A percentile compares a stretch with the other conserved stretches of the same genome.
Evolutionary conservation across 2,113 vertebrate genomes (phyloP).

Genomic region (Heterotis niloticus): DNA sequence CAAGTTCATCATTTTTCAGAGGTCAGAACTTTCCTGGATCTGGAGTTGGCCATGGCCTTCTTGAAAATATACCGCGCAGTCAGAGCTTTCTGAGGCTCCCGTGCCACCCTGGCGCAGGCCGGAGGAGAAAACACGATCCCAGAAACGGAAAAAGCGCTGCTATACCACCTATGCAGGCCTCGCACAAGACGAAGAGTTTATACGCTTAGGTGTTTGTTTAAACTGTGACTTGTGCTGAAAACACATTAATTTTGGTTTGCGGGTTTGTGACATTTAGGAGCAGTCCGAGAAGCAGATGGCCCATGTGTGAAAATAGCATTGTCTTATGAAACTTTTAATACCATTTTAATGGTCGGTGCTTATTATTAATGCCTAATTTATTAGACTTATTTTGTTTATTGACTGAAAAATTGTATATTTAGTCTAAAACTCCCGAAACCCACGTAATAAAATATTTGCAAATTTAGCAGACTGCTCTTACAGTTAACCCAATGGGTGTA

Average conservation of each 20-base stretch:
- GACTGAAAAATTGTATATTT: neutral
- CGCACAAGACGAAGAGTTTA: slow-evolving; percentile 59
- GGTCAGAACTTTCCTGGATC: neutral
- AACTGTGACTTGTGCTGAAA: slow-evolving; percentile 56
- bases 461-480: too few relatives aligned
- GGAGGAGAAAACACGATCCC: slow-evolving; percentile 43
- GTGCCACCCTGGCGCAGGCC: slow-evolving; percentile 23
- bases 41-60: neutral
- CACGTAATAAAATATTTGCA: neutral
- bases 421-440: neutral
- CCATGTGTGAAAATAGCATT: slow-evolving; percentile 48
- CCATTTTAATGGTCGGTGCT: neutral
- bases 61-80: slow-evolving; percentile 5
- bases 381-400: slow-evolving; percentile 1
- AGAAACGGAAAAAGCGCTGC: slow-evolving; percentile 51
- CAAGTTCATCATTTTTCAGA: neutral
- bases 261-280: slow-evolving; percentile 54
- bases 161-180: slow-evolving; percentile 42
- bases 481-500: too few relatives aligned
- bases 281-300: slow-evolving; percentile 55
- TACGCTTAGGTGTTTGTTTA: slow-evolving; percentile 66
- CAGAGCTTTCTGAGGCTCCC: slow-evolving; percentile 1
- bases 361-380: neutral
- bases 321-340: slow-evolving; percentile 21
- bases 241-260: slow-evolving; percentile 61